Evolutionary conservation across 2,888 invertebrate genomes (phyloP), one percentile per base, ranked within the genome.

Genomic region (Pristionchus maxplancki): DNA sequence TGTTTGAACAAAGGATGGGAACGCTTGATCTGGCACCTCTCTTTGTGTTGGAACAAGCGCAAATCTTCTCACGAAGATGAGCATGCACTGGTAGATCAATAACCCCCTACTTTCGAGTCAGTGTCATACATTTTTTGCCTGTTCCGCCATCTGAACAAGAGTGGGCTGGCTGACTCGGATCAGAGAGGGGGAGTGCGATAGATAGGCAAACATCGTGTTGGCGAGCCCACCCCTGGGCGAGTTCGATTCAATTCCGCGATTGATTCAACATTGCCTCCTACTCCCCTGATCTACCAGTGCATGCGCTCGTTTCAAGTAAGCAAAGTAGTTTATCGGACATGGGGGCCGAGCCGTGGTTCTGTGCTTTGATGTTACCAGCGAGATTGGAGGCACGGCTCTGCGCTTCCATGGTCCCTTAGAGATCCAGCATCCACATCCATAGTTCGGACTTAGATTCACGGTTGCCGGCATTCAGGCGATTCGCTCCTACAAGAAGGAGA

Each of bases 321-420:
- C n/a, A n/a, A n/a, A n/a, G n/a, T n/a, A n/a, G n/a, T n/a, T n/a
- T n/a, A n/a, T n/a, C n/a, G n/a, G n/a, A 11, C 28, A 64, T 64
- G 64, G 24, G 64, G 28, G 8, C 15, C 15, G 17, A 58, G 58
- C 5, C 20, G 13, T 37, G 71, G 28, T 37, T 71, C 71, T 37
- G 9, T 71, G 64, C n/a, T n/a, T 28, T 0, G 28, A 53, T 17
- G 88, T 96, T 92, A 97, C 97, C 96, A n/a, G 97, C 71, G 53
- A 82, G 87, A 58, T 24, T 24, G 64, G 24, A n/a, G n/a, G n/a
- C n/a, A n/a, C n/a, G n/a, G n/a, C n/a, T n/a, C n/a, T n/a, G n/a
- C n/a, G n/a, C n/a, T n/a, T n/a, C n/a, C n/a, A n/a, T n/a, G n/a
- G n/a, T n/a, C n/a, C n/a, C n/a, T n/a, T n/a, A n/a, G n/a, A n/a